Percentiles rank a stretch among this genome's conserved stretches.
These are phyloP conservation scores for Andrena praecox DNA, from an alignment of 2,888 invertebrate genomes.

Conservation along the genomic window DNA sequence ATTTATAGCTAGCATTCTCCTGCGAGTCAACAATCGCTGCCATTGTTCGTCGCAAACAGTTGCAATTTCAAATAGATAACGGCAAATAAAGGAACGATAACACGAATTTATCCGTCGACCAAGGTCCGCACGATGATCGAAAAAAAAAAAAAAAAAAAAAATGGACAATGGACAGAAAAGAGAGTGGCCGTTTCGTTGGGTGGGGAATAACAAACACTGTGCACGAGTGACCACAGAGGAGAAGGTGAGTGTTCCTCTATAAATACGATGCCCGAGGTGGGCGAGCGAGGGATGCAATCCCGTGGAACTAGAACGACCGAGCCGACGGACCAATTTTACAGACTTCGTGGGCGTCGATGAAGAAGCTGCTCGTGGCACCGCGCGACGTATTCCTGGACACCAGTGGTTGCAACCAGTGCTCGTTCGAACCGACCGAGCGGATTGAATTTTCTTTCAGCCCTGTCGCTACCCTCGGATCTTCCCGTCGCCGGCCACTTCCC, in stretches of 20 bases:
- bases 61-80: no score
- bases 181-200: not conserved
- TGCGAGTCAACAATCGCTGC: no score
- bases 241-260: conserved; percentile 76
- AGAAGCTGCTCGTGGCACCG: conserved; percentile 46
- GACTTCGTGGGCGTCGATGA: conserved; percentile 61
- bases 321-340: conserved; percentile 64
- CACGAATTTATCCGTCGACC: no score
- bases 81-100: no score
- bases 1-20: no score
- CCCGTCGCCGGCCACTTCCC: not conserved
- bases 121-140: no score
- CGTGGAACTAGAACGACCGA: conserved; percentile 74
- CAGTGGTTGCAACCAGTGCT: not conserved
- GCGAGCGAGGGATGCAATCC: conserved; percentile 77
- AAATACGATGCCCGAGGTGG: conserved; percentile 80
- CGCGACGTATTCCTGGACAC: conserved; percentile 8
- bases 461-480: not conserved
- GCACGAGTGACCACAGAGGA: conserved; percentile 16
- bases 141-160: no score
- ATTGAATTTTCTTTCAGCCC: conserved; percentile 15
- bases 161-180: not conserved
- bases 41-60: no score
- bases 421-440: not conserved
- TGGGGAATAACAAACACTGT: conserved; percentile 47